phyloP scores from a whole-genome alignment of 2,797 vertebrate genomes.

The Coluber constrictor region DNA sequence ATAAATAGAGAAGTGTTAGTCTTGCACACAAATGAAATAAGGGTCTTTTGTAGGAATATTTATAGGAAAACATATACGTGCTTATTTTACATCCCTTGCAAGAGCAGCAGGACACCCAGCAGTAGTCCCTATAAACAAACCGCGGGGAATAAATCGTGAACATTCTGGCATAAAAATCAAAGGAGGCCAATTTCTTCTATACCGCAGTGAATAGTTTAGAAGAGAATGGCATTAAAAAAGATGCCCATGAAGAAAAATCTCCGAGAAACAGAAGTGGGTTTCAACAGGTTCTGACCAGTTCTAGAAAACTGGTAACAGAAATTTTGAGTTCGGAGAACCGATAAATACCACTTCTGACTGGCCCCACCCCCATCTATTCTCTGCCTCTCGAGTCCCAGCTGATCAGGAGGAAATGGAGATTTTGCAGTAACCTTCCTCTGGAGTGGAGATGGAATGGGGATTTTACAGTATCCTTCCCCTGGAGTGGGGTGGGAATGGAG shows the following conservation, averaged over 20 bases:
- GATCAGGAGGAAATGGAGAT: too few relatives aligned
- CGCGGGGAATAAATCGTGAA: neutral
- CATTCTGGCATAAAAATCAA: neutral
- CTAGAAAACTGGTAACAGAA: too few relatives aligned
- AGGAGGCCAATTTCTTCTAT: neutral
- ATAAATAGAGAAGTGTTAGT: neutral
- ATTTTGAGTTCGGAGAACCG: too few relatives aligned
- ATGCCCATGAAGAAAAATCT: neutral
- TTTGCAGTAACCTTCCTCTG: too few relatives aligned
- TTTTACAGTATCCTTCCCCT: too few relatives aligned
- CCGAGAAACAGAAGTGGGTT: neutral
- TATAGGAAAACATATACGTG: neutral
- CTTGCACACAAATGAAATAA: neutral
- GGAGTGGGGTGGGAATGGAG: too few relatives aligned
- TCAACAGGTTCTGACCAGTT: too few relatives aligned
- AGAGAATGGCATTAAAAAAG: neutral
- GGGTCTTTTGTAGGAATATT: neutral
- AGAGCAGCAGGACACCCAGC: neutral
- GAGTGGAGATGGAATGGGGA: too few relatives aligned
- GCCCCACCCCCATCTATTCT: too few relatives aligned
- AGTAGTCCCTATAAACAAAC: neutral
- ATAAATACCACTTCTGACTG: too few relatives aligned
- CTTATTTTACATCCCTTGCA: neutral
- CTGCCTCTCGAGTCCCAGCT: too few relatives aligned
- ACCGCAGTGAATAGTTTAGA: neutral